Conservation (phyloP, 2,888 invertebrate species). For the Nephrotoma flavescens region DNA sequence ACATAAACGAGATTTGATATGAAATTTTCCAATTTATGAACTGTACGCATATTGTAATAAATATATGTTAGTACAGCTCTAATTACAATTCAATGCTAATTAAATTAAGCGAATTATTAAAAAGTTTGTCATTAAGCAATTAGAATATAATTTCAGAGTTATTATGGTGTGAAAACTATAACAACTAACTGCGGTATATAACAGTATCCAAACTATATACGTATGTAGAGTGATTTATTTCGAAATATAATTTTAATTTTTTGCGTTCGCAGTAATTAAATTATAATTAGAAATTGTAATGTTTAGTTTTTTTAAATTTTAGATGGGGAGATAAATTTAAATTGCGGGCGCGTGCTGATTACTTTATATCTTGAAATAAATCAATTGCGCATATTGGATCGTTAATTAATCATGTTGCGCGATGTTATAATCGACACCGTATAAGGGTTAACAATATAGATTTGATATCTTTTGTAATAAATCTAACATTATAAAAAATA, state of each 20-base stretch:
- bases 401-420: background rate
- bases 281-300: background rate
- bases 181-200: background rate
- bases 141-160: background rate
- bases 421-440: background rate
- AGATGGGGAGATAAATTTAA: background rate
- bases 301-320: background rate
- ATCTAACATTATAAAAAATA: background rate
- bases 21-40: background rate
- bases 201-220: background rate
- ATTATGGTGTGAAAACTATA: slow-evolving; percentile 3
- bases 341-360: background rate
- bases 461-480: background rate
- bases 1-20: background rate
- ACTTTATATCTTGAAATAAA: background rate
- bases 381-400: background rate
- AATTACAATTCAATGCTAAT: background rate
- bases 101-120: background rate
- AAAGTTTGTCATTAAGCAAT: background rate
- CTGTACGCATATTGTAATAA: background rate
- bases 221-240: background rate
- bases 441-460: background rate
- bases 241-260: background rate
- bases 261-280: background rate
- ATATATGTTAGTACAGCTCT: background rate